Conservation (phyloP, 2,113 vertebrate genomes). For the Ochotona princeps region DNA sequence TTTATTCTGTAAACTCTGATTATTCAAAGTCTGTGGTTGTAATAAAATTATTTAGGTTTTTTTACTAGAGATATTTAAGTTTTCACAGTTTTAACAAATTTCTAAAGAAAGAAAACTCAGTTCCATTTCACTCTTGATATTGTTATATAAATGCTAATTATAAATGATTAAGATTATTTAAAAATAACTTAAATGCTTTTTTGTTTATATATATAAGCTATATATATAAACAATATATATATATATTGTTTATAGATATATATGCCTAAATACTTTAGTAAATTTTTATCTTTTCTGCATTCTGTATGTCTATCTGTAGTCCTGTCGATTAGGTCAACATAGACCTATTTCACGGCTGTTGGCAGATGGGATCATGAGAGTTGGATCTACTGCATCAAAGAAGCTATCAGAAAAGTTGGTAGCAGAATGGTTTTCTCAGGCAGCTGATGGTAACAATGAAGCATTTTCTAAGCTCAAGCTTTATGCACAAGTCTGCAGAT, state of each 20-base stretch:
- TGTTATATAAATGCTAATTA: conserved; percentile 50
- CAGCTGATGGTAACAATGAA: conserved; percentile 92
- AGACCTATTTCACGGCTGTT: conserved; percentile 96
- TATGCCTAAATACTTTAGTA: neutral
- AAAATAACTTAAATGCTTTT: conserved; percentile 49
- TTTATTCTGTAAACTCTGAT: neutral
- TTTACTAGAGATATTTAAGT: conserved; percentile 41
- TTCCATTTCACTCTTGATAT: neutral
- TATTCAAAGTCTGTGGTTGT: neutral
- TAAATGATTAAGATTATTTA: conserved; percentile 55
- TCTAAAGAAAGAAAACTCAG: conserved; percentile 40
- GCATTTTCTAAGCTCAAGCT: conserved; percentile 97
- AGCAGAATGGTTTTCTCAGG: conserved; percentile 97
- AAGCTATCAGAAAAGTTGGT: conserved; percentile 94
- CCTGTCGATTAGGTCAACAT: conserved; percentile 97
- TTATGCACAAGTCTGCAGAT: conserved; percentile 98
- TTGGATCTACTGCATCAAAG: conserved; percentile 93
- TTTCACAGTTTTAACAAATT: conserved; percentile 45
- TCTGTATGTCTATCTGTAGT: conserved; percentile 84
- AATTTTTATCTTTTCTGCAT: conserved; percentile 51
- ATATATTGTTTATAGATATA: neutral
- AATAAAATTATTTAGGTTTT: conserved; percentile 7
- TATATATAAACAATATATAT: too few relatives aligned
- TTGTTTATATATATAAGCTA: too few relatives aligned
- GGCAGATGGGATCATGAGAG: conserved; percentile 95